A percentile compares a stretch with the other conserved stretches of the same genome.
Evolutionary conservation across 2,888 invertebrate genomes (phyloP).

Genomic region (Cerastis leucographa): DNA sequence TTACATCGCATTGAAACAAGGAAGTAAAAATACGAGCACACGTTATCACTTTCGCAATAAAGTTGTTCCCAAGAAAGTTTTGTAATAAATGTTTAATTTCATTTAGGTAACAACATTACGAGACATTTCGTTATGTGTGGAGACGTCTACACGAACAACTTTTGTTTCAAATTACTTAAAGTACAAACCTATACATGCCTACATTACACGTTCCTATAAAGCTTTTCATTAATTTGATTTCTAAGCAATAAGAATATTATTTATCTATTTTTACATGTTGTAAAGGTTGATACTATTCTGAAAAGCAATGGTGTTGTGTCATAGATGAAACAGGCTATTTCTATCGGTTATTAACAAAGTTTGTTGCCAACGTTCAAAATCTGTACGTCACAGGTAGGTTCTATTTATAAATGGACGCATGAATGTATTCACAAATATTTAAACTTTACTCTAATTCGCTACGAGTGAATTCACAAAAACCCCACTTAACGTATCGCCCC

Average conservation of each 20-base stretch:
- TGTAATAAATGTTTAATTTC: conserved; percentile 77
- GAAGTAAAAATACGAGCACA: conserved; percentile 60
- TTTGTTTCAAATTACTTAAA: conserved; percentile 69
- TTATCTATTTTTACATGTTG: neutral
- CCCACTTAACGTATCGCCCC: conserved; percentile 8
- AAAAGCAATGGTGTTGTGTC: neutral
- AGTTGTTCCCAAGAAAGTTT: conserved; percentile 70
- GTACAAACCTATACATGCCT: conserved; percentile 54
- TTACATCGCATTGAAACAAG: conserved; percentile 40
- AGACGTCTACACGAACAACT: conserved; percentile 65
- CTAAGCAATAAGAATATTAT: neutral
- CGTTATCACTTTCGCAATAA: conserved; percentile 64
- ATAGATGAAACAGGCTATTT: neutral
- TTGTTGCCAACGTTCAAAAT: neutral
- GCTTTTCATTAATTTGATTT: conserved; percentile 21
- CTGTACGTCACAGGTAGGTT: neutral
- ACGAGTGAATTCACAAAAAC: conserved; percentile 24
- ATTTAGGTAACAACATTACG: conserved; percentile 72
- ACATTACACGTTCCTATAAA: conserved; percentile 13
- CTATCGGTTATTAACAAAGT: conserved; percentile 18
- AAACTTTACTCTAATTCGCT: neutral
- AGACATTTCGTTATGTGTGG: conserved; percentile 70
- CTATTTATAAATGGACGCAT: neutral
- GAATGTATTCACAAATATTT: conserved; percentile 12
- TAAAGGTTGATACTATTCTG: neutral